Base-by-base conservation (phyloP, 2,888 invertebrate species). In the Antheraea yamamai region DNA sequence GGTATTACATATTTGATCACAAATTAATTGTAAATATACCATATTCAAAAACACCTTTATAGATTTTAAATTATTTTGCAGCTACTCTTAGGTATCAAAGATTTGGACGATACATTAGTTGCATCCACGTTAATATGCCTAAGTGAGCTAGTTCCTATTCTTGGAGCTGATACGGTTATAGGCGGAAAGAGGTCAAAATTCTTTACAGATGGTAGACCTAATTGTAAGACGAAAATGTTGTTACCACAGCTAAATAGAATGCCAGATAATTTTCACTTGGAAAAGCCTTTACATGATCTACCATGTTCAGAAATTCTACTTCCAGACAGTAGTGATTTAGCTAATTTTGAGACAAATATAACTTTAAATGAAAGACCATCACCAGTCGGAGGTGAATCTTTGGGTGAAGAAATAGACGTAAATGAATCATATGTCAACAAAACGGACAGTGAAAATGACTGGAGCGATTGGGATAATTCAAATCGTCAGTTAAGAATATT, bases 191-290 rank as follows among this genome's bases (percentile, higher is more conserved):
- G 98, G 79, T 96, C 96, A 1, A 97, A 97, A 88, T 93, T 98
- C 75, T 99, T 99, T 87, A 97, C 97, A 35, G 98, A 98, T 88
- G 98, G 98, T 12, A 95, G 97, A 82, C 98, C 98, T 4, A 97
- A 96, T 86, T 85, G 92, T 76, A 89, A 90, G 82, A 74, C 80
- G 10, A 88, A 81, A 78, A 68, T 83, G 52, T 70, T 79, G 35
- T 77, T 81, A 55, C 76, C 78, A 64, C 72, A 77, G 75, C 66
- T 73, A 47, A 82, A 78, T 71, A 82, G 81, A 76, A 70, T 79
- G 74, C 77, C 81, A 74, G 86, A 88, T 71, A 79, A 78, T 66
- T 81, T 79, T 81, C 58, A 84, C 64, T 75, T 84, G 75, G 85
- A 87, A 71, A 93, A 90, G 83, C 78, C 88, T 39, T 82, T 93